Evolutionary conservation across 1,140 invertebrate species (phyloP).

Genomic region (Nymphalis io): DNA sequence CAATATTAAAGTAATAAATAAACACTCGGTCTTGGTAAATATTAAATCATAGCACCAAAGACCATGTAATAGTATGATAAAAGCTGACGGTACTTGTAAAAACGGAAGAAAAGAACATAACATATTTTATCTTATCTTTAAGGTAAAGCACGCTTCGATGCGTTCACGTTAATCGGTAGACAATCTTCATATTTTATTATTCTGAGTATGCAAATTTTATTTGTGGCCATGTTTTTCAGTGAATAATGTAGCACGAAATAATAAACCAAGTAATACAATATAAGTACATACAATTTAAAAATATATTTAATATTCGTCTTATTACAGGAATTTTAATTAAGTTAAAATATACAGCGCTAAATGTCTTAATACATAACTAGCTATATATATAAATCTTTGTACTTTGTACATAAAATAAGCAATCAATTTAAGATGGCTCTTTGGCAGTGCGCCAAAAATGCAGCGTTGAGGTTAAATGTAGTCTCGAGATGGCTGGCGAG

Average conservation of each 20-base stretch:
- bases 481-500: slow-evolving; percentile 38
- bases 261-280: neutral
- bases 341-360: slow-evolving; percentile 8
- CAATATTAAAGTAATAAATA: slow-evolving; percentile 26
- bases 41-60: slow-evolving; percentile 17
- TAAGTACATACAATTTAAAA: neutral
- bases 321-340: slow-evolving; percentile 10
- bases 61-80: slow-evolving; percentile 24
- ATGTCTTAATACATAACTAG: neutral
- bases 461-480: slow-evolving; percentile 44
- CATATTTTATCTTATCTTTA: neutral
- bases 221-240: neutral
- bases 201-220: slow-evolving; percentile 9
- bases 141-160: slow-evolving; percentile 15
- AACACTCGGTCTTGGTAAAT: slow-evolving; percentile 10
- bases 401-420: slow-evolving; percentile 17
- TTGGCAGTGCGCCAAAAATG: slow-evolving; percentile 54
- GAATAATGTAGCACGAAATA: neutral
- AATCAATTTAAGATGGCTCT: slow-evolving; percentile 30
- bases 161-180: slow-evolving; percentile 8
- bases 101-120: slow-evolving; percentile 5
- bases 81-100: slow-evolving; percentile 22
- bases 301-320: slow-evolving; percentile 7
- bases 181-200: slow-evolving; percentile 18
- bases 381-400: neutral